A percentile compares a stretch with the other conserved stretches of the same genome.
phyloP scores from a whole-genome alignment of 2,888 invertebrate genomes.

The Furcula furcula region DNA sequence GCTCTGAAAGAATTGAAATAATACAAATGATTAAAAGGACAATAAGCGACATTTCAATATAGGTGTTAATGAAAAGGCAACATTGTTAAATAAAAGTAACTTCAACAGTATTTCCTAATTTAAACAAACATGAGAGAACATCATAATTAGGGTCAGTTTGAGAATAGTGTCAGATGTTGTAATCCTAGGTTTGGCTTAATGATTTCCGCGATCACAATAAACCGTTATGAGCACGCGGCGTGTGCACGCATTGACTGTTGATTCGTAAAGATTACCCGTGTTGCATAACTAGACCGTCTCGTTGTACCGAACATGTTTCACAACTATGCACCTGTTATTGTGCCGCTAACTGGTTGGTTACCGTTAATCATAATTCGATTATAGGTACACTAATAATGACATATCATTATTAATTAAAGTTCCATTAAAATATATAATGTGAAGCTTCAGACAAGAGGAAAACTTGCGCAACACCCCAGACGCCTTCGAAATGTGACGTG shows the following conservation, averaged over 20 bases:
- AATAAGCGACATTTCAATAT: too few species aligned
- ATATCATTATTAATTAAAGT: too few species aligned
- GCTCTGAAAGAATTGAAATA: too few species aligned
- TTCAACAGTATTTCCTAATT: too few species aligned
- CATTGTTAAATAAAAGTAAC: too few species aligned
- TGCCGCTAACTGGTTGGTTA: constrained; percentile 55
- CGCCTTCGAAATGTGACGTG: too few species aligned
- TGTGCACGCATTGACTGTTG: constrained; percentile 59
- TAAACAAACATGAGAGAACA: too few species aligned
- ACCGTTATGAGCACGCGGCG: constrained; percentile 64
- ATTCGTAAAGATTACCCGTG: constrained; percentile 60
- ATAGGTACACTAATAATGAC: constrained; percentile 8
- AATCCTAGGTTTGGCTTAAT: constrained; percentile 23
- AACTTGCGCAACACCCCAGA: too few species aligned
- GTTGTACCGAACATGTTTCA: constrained; percentile 59
- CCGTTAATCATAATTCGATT: constrained; percentile 37
- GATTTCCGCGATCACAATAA: constrained; percentile 64
- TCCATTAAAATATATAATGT: too few species aligned
- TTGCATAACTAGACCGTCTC: constrained; percentile 68
- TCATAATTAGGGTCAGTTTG: too few species aligned
- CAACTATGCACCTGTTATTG: constrained; percentile 64
- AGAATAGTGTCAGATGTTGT: constrained; percentile 13
- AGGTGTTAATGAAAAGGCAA: not conserved
- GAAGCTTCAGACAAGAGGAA: too few species aligned
- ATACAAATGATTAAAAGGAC: too few species aligned